These are phyloP conservation scores for Chrysolina oricalcia DNA, from an alignment of 2,888 invertebrate species.

Conservation along the genomic window DNA sequence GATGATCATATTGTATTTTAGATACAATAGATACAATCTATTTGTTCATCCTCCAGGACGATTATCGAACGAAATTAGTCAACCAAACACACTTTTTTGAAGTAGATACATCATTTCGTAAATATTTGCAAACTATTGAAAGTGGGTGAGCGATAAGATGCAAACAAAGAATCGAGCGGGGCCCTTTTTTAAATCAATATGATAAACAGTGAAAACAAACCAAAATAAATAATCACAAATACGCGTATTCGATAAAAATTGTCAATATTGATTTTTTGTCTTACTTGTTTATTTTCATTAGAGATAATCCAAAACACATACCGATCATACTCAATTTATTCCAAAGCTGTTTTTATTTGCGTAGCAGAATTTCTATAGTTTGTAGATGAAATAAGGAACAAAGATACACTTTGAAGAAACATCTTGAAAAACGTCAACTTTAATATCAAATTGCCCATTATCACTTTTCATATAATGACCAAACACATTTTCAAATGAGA, in stretches of 20 bases:
- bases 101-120: background rate
- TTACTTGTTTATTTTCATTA: background rate
- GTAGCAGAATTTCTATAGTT: too few species aligned
- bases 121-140: constrained; percentile 2
- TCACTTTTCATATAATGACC: too few species aligned
- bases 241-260: background rate
- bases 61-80: background rate
- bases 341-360: background rate
- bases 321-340: background rate
- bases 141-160: background rate
- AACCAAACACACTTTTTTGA: background rate
- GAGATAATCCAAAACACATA: constrained; percentile 1
- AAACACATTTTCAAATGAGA: too few species aligned
- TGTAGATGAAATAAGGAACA: too few species aligned
- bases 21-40: background rate
- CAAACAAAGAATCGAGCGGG: background rate
- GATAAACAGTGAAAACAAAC: background rate
- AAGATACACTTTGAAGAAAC: too few species aligned
- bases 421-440: too few species aligned
- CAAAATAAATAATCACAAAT: background rate
- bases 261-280: constrained; percentile 11
- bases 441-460: too few species aligned
- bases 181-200: background rate
- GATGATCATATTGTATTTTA: too few species aligned
- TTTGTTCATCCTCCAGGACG: background rate